Base-by-base conservation (phyloP, 2,113 vertebrate genomes). In the Odobenus rosmarus region DNA sequence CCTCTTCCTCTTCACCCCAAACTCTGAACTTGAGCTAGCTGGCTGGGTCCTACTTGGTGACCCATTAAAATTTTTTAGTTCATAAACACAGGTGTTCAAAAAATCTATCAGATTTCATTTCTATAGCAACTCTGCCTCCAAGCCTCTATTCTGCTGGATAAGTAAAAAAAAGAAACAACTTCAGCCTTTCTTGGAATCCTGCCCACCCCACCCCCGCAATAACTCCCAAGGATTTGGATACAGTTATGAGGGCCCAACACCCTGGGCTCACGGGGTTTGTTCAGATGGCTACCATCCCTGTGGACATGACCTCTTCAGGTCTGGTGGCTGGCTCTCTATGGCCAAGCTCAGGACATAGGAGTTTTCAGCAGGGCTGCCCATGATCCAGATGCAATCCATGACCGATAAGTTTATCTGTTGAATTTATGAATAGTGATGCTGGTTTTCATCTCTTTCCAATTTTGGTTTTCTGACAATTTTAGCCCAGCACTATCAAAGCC, bases 391-490 rank as follows among this genome's bases (percentile, higher is more conserved):
- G 11, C 2, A 28, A 64, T 19, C 33, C 4, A 23, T 21, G 18
- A 7, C 87, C 61, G 18, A 28, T 61, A 87, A 42, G 39, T 80
- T 51, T 2, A 74, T 0, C 2, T 42, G 16, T 42, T 86, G 33
- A 82, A 96, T 57, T 57, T 90, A 77, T 91, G 10, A 92, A 49
- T 74, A 67, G 14, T 61, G 23, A 59, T 21, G 26, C 62, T 18
- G 16, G 7, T 67, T 88, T 46, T 51, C 12, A 53, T 39, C 49
- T 80, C 82, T 96, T 93, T 95, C 42, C 53, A 36, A 36, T 59
- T 24, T 72, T 76, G 62, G n/a, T 46, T 95, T 92, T 94, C 77
- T 92, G n/a, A 95, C 46, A 85, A 67, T 31, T 86, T 94, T 72
- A 86, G 55, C 90, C 61, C 7, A 84, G 9, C 49, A 28, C 67